These are phyloP conservation scores for Tenualosa ilisha DNA, from an alignment of 2,797 vertebrate genomes.

Conservation along the genomic window DNA sequence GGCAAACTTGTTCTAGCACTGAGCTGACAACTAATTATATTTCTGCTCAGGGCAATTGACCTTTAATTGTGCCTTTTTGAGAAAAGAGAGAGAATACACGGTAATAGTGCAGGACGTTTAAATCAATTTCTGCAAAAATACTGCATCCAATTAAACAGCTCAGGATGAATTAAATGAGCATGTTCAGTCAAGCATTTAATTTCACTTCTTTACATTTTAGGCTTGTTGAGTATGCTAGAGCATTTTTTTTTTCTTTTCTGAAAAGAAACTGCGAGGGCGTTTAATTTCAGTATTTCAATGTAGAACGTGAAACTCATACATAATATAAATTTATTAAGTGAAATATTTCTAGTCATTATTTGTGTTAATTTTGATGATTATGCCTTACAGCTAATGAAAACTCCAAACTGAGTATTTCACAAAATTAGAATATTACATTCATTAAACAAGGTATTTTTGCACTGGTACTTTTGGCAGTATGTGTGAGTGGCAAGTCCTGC, in stretches of 20 bases:
- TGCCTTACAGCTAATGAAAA: no score
- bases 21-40: background rate
- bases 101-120: background rate
- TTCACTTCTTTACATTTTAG: background rate
- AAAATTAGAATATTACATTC: no score
- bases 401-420: no score
- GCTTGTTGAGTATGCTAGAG: background rate
- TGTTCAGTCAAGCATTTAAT: background rate
- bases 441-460: no score
- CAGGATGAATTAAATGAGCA: background rate
- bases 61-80: background rate
- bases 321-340: no score
- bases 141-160: background rate
- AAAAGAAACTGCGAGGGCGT: background rate
- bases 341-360: no score
- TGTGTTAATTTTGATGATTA: no score
- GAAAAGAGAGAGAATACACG: background rate
- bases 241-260: background rate
- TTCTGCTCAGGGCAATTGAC: background rate
- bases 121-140: background rate
- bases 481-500: no score
- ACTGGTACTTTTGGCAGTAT: no score
- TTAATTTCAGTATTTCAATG: no score
- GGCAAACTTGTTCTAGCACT: background rate
- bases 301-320: no score